Percentiles rank a stretch among this genome's conserved stretches.
These are phyloP conservation scores for Ailuropoda melanoleuca DNA, from an alignment of 2,113 vertebrate species.

Conservation along the genomic window DNA sequence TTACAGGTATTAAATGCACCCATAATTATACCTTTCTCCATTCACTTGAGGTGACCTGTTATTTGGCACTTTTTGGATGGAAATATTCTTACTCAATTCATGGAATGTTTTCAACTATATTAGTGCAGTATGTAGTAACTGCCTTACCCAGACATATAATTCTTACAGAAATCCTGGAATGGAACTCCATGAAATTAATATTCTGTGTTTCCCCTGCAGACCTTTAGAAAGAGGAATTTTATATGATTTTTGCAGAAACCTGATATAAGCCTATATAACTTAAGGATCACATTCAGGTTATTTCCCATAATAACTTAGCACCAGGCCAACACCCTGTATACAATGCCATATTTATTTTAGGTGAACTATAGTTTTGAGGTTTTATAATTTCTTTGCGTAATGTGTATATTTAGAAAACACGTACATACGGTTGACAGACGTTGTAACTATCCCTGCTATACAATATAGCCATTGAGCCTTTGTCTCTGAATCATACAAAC, in stretches of 20 bases:
- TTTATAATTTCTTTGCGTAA: slow-evolving; percentile 77
- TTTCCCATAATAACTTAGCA: slow-evolving; percentile 82
- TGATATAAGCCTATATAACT: slow-evolving; percentile 79
- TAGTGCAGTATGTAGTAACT: slow-evolving; percentile 69
- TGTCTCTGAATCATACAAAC: slow-evolving; percentile 67
- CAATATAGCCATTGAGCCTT: slow-evolving; percentile 58
- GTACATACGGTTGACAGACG: slow-evolving; percentile 54
- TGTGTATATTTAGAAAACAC: slow-evolving; percentile 78
- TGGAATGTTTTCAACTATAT: slow-evolving; percentile 76
- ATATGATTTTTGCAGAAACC: slow-evolving; percentile 83
- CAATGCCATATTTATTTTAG: slow-evolving; percentile 81
- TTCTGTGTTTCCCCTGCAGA: slow-evolving; percentile 83
- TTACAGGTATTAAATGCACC: slow-evolving; percentile 77
- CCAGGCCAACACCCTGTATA: slow-evolving; percentile 77
- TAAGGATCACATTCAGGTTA: slow-evolving; percentile 80
- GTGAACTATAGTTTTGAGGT: slow-evolving; percentile 67
- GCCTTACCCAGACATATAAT: slow-evolving; percentile 79
- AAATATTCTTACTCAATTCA: slow-evolving; percentile 80
- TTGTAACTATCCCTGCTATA: slow-evolving; percentile 64
- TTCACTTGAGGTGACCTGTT: slow-evolving; percentile 75
- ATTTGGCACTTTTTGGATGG: slow-evolving; percentile 79
- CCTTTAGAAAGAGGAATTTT: slow-evolving; percentile 74
- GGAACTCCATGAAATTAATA: slow-evolving; percentile 83
- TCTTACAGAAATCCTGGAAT: slow-evolving; percentile 81
- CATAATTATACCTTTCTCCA: slow-evolving; percentile 79